These are phyloP conservation scores for Deroptyus accipitrinus DNA, from an alignment of 2,113 vertebrate genomes.

Conservation along the genomic window DNA sequence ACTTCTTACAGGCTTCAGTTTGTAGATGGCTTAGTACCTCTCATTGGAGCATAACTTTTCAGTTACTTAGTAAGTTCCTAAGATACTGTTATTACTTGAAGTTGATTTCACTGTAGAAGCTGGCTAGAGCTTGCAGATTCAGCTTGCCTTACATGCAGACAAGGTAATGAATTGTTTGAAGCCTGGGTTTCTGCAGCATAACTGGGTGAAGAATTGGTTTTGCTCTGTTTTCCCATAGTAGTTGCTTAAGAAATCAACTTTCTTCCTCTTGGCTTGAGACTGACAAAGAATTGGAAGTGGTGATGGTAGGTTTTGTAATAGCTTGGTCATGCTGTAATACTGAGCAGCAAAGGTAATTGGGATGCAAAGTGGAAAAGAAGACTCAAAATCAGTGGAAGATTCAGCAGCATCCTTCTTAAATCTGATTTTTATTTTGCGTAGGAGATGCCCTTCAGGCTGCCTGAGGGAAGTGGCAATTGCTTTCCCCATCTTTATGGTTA, in stretches of 20 bases:
- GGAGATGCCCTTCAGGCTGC: not conserved
- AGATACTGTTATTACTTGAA: not conserved
- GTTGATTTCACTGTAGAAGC: not conserved
- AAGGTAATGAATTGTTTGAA: not conserved
- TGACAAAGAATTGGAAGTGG: not conserved
- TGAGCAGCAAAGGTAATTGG: not conserved
- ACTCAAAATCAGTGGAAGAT: not conserved
- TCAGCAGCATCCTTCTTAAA: not conserved
- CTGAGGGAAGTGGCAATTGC: not conserved
- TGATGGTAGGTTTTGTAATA: not conserved
- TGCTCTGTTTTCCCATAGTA: not conserved
- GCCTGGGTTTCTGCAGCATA: not conserved
- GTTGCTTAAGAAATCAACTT: constrained; percentile 5
- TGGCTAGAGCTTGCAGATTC: not conserved
- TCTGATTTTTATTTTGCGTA: not conserved
- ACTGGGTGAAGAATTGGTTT: not conserved
- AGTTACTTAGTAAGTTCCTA: not conserved
- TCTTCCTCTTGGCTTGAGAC: not conserved
- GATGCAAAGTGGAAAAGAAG: not conserved
- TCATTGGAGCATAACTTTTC: not conserved
- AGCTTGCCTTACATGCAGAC: not conserved
- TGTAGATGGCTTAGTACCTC: not conserved
- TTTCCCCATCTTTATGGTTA: not conserved
- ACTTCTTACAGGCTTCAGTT: not conserved
- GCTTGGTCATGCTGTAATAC: not conserved